Base-by-base conservation (phyloP, 2,888 invertebrate genomes). In the Caenorhabditis sp. region DNA sequence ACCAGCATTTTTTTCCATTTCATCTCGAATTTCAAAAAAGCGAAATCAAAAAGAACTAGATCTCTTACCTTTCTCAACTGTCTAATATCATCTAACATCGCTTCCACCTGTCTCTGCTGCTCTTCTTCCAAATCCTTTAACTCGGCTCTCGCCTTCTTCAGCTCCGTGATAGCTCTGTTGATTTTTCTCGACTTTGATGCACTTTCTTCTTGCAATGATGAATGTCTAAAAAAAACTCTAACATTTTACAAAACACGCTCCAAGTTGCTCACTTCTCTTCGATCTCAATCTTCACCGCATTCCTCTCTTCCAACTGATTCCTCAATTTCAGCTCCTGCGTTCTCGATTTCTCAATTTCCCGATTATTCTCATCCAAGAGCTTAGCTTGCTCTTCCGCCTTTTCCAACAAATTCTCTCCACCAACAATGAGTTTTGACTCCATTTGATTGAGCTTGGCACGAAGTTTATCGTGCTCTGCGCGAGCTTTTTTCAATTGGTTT, bases 71-170 rank as follows among this genome's bases (percentile, higher is more conserved):
- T 90, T 67, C 93, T 93, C 63, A 97, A 91, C 65, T 95, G 93
- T 17, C 97, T 90, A 59, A 97, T 93, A 83, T 94, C 95, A 88
- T 99, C 97, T 80, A 96, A 90, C 21, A 97, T 92, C 0, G 94
- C 94, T 89, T 97, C 97, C 92, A 95, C 95, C 90, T 97, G 97
- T 53, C 96, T 90, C 90, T 97, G 96, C 88, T 97, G 95, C 85
- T 99, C 97, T 76, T 94, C 92, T 87, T 95, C 94, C 67, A 90
- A 74, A 83, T 91, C 91, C 20, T 88, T 70, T n/a, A 80, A 50
- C 50, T 80, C 80, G 0, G 77, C 76, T 61, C 73, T 52, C 10
- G 76, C 76, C 36, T 77, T 76, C 36, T 76, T 77, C 58, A 82
- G 56, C 52, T 79, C 79, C 25, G 43, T 63, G 20, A 70, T 67